Conservation (phyloP, 2,888 invertebrate species). For the Nematopogon swammerdamellus region DNA sequence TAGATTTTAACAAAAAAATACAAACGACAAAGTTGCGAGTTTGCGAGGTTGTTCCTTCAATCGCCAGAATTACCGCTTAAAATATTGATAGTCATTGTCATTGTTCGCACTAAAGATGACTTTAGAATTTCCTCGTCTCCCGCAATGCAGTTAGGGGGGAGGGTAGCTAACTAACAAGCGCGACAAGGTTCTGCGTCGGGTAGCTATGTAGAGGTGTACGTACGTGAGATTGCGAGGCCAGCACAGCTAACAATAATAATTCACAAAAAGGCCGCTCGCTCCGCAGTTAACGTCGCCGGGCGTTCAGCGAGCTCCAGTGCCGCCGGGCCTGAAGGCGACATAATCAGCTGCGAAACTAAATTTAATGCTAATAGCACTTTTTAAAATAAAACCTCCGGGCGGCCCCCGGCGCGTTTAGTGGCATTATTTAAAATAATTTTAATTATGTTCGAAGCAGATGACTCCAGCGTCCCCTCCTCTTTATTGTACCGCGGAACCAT, state of each 20-base stretch:
- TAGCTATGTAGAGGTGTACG: no score
- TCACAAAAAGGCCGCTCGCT: slow-evolving; percentile 53
- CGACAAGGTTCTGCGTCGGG: no score
- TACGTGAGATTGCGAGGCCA: no score
- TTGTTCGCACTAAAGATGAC: no score
- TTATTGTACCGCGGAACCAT: slow-evolving; percentile 28
- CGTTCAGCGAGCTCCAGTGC: slow-evolving; percentile 12
- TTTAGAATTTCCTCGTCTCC: no score
- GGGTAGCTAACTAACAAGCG: no score
- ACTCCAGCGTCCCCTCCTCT: slow-evolving; percentile 48
- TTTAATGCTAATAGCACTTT: slow-evolving; percentile 55
- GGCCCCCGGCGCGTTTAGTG: slow-evolving; percentile 42
- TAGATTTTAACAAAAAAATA: no score
- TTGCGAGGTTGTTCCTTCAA: no score
- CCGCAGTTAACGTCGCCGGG: slow-evolving; percentile 38
- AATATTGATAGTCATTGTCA: no score
- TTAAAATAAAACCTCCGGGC: slow-evolving; percentile 48
- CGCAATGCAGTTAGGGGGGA: no score
- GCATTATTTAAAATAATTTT: slow-evolving; percentile 56
- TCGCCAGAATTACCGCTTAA: no score
- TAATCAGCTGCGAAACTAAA: slow-evolving; percentile 54
- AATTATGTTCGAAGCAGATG: slow-evolving; percentile 59
- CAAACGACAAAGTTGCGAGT: no score
- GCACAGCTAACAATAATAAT: slow-evolving; percentile 29
- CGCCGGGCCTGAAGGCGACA: slow-evolving; percentile 50